These are phyloP conservation scores for Trogon surrucura DNA, from an alignment of 2,113 vertebrate genomes.

Conservation along the genomic window DNA sequence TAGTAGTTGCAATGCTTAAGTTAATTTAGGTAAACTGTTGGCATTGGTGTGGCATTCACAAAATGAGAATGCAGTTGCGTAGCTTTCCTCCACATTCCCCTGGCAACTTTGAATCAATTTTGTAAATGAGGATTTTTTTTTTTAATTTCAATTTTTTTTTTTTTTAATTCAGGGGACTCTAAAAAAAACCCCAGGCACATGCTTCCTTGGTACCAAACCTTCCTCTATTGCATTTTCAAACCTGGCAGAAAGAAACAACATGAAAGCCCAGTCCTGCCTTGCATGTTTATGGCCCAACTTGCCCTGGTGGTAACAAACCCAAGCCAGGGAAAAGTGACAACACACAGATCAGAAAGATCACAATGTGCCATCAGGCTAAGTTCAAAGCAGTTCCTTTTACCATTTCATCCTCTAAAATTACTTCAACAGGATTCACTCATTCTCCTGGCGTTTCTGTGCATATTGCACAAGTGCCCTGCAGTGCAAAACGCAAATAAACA, in stretches of 20 bases:
- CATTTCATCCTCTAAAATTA: conserved; percentile 30
- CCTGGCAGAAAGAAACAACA: background rate
- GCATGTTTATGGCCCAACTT: background rate
- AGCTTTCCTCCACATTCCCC: background rate
- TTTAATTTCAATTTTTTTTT: background rate
- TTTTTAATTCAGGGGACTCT: background rate
- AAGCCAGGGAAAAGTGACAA: background rate
- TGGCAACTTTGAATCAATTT: background rate
- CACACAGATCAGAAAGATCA: background rate
- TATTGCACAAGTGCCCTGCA: conserved; percentile 32
- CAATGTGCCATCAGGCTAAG: background rate
- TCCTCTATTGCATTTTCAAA: background rate
- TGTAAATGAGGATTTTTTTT: background rate
- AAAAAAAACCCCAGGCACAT: background rate
- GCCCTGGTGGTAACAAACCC: background rate
- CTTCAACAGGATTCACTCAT: conserved; percentile 64
- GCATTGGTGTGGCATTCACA: background rate
- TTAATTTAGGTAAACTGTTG: conserved; percentile 45
- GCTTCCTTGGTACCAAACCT: background rate
- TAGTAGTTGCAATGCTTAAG: background rate
- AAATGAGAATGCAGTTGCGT: background rate
- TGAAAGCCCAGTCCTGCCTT: background rate
- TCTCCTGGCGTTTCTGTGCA: conserved; percentile 40
- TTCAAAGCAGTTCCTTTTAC: conserved; percentile 46
- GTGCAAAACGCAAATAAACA: conserved; percentile 63